Percentiles rank a stretch among this genome's conserved stretches.
These are phyloP conservation scores for Fistularia tabacaria DNA, from an alignment of 2,797 vertebrate species.

Conservation along the genomic window DNA sequence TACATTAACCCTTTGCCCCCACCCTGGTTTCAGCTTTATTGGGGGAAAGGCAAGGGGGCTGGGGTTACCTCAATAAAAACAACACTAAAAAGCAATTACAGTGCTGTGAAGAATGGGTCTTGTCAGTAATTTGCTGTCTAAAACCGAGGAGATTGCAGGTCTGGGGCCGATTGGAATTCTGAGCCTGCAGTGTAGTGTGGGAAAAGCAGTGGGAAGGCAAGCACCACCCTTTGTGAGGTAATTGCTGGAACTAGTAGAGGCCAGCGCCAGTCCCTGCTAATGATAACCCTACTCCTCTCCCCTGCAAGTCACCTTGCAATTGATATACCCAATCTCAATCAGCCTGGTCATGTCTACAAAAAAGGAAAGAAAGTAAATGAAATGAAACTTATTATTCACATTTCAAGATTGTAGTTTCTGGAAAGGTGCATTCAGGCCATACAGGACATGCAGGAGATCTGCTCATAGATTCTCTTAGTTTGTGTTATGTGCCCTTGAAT, in stretches of 20 bases:
- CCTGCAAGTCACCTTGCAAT: slow-evolving; percentile 74
- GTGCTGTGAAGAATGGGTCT: slow-evolving; percentile 80
- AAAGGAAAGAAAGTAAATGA: background rate
- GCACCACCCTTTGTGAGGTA: slow-evolving; percentile 80
- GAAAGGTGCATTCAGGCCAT: no score
- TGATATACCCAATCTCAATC: slow-evolving; percentile 64
- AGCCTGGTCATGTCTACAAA: slow-evolving; percentile 35
- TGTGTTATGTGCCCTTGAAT: no score
- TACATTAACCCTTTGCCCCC: slow-evolving; percentile 72
- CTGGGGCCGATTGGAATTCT: slow-evolving; percentile 81
- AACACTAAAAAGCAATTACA: slow-evolving; percentile 83
- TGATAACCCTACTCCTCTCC: slow-evolving; percentile 75
- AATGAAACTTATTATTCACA: background rate
- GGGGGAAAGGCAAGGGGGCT: slow-evolving; percentile 62
- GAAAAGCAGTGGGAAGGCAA: slow-evolving; percentile 81
- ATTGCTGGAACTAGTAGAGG: slow-evolving; percentile 82
- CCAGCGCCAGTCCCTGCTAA: slow-evolving; percentile 77
- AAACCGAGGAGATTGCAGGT: slow-evolving; percentile 81
- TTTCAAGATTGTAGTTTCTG: no score
- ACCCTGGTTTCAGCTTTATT: slow-evolving; percentile 61
- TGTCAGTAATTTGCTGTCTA: slow-evolving; percentile 83
- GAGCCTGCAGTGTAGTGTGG: slow-evolving; percentile 81
- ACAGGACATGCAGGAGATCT: no score
- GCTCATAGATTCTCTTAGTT: no score
- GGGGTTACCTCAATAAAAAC: slow-evolving; percentile 79